phyloP scores from a whole-genome alignment of 37 sponge, comb jelly and placozoan genomes.

The Cliona cf. orientalis region DNA sequence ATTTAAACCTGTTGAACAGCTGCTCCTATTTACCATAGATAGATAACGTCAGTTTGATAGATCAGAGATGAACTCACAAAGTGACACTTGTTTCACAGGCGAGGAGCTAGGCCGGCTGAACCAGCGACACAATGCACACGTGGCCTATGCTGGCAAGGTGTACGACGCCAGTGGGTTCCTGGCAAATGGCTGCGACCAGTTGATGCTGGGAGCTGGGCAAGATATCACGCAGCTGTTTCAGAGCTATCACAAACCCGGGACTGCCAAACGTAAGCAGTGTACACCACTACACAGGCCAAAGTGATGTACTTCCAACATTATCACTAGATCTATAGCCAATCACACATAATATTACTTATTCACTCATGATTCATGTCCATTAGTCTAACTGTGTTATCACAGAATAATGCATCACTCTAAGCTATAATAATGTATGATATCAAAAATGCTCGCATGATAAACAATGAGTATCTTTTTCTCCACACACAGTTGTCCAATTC shows the following conservation, averaged over 20 bases:
- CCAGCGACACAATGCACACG: too few relatives aligned
- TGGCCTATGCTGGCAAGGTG: too few relatives aligned
- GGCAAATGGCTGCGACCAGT: not conserved
- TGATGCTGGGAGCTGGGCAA: too few relatives aligned
- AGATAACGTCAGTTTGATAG: too few relatives aligned
- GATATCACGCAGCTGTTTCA: slow-evolving; percentile 36
- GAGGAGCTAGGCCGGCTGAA: too few relatives aligned
- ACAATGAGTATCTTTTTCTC: slow-evolving; percentile 52
- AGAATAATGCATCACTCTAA: not conserved
- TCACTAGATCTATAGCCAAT: too few relatives aligned
- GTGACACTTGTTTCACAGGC: too few relatives aligned
- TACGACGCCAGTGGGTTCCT: not conserved
- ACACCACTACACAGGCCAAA: slow-evolving; percentile 40
- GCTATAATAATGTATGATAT: not conserved
- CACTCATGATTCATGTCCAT: not conserved
- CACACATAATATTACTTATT: too few relatives aligned
- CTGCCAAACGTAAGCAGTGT: slow-evolving; percentile 48
- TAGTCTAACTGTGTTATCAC: not conserved
- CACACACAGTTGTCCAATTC: slow-evolving; percentile 58
- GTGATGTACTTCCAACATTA: too few relatives aligned
- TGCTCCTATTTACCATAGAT: too few relatives aligned
- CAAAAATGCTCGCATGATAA: slow-evolving; percentile 52
- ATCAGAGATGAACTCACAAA: too few relatives aligned
- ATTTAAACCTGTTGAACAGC: too few relatives aligned
- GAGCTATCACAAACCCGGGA: slow-evolving; percentile 69